Conservation (phyloP, 1,140 invertebrate genomes). For the Drosophila bipectinata region DNA sequence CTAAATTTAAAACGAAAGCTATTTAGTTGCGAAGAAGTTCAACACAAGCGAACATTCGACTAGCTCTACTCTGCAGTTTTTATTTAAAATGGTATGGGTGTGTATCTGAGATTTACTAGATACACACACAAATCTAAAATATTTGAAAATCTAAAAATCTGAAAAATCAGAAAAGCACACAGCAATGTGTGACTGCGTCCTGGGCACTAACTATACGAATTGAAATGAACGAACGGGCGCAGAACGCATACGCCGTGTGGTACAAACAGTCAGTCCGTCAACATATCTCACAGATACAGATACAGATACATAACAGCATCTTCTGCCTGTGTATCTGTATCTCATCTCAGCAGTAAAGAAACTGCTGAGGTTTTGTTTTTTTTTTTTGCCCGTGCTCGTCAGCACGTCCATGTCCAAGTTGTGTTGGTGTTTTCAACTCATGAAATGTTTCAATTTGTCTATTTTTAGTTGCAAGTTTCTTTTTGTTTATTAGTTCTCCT, state of each 20-base stretch:
- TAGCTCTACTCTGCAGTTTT: constrained; percentile 38
- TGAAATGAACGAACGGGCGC: constrained; percentile 30
- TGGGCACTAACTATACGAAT: constrained; percentile 46
- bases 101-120: constrained; percentile 75
- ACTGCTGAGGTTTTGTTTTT: constrained; percentile 17
- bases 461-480: constrained; percentile 80
- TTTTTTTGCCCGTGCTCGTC: constrained; percentile 55
- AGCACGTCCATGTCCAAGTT: constrained; percentile 60
- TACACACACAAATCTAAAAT: constrained; percentile 15
- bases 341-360: constrained; percentile 41
- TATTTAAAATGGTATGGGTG: constrained; percentile 31
- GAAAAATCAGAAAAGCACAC: background rate
- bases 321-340: constrained; percentile 16
- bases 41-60: constrained; percentile 55
- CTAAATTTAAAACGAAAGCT: constrained; percentile 83
- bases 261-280: constrained; percentile 48
- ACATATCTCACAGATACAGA: constrained; percentile 60
- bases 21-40: constrained; percentile 83
- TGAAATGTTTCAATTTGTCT: constrained; percentile 80
- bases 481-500: constrained; percentile 80
- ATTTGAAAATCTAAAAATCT: constrained; percentile 2
- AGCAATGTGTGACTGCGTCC: constrained; percentile 48
- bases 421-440: constrained; percentile 77
- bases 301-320: constrained; percentile 14
- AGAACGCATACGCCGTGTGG: constrained; percentile 74